Evolutionary conservation across 2,113 vertebrate genomes (phyloP), one percentile per base, ranked within the genome.

Genomic region (Tachysurus vachellii): DNA sequence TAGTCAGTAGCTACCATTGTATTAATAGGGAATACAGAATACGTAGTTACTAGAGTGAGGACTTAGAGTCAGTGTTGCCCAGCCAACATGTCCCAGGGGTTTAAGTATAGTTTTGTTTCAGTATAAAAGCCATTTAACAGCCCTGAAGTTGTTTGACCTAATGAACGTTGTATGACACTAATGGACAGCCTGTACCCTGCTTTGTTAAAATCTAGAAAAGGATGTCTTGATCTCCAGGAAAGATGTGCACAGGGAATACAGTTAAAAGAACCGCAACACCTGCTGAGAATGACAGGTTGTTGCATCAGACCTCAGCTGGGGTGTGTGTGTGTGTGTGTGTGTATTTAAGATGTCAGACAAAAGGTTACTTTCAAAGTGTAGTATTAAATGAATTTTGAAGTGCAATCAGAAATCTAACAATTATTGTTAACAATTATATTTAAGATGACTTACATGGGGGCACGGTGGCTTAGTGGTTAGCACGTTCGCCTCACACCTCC

Each of bases 171-270:
- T 53, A 26, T 76, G 44, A 76, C 14, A 12, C n/a, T 47, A 42
- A 73, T n/a, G 68, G 47, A 17, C 14, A 44, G 21, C 36, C 14
- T 76, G 47, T 50, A 68, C 17, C 1, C 44, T 50, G 19, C 61
- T 68, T 86, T 66, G 28, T 80, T 66, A 9, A 47, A 68, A 85
- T 31, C 42, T 23, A 64, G n/a, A 59, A 44, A 57, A 76, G 31
- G 6, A 66, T 54, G 57, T 56, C 68, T 80, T 80, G 85, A 80
- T 86, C 85, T 80, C 68, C 61, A 77, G 31, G 31, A 66, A 68
- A 23, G 11, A n/a, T 50, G n/a, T 31, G 77, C 53, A 44, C 42
- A n/a, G 85, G 85, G 77, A 71, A 70, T 86, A 68, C 19, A 56
- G 85, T 71, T 47, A 70, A 81, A 17, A 68, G 76, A 81, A 56